A percentile compares a stretch with the other conserved stretches of the same genome.
Evolutionary conservation across 1,140 invertebrate genomes (phyloP).

Genomic region (Lepeophtheirus salmonis): DNA sequence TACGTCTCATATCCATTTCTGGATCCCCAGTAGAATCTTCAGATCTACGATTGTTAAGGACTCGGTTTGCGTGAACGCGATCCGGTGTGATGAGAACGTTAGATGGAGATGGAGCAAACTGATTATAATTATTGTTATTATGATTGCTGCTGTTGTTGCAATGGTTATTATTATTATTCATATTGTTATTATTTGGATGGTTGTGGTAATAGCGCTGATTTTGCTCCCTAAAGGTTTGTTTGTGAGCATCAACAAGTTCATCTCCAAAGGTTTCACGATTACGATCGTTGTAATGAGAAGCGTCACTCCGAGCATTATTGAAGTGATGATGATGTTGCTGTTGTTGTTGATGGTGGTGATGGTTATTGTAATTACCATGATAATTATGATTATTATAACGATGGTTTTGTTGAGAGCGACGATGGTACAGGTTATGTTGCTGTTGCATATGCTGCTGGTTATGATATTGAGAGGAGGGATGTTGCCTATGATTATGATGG

Average conservation of each 20-base stretch:
- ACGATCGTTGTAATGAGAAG: constrained; percentile 2
- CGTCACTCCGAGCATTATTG: not conserved
- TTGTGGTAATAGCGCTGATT: not conserved
- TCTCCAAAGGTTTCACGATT: constrained; percentile 10
- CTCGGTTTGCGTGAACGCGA: not conserved
- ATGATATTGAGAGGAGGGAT: not conserved
- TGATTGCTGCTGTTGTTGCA: not conserved
- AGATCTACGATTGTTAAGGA: not conserved
- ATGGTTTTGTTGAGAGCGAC: not conserved
- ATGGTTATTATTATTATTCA: not conserved
- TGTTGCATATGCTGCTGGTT: not conserved
- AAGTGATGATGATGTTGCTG: constrained; percentile 3
- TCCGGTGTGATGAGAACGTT: constrained; percentile 4
- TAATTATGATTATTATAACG: not conserved
- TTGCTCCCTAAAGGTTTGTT: not conserved
- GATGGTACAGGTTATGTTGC: not conserved
- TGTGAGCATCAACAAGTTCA: constrained; percentile 2
- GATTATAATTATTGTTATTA: not conserved
- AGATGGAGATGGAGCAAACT: not conserved
- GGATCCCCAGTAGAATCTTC: not conserved
- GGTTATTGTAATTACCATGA: not conserved
- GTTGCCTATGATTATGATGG: not conserved
- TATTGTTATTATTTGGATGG: not conserved
- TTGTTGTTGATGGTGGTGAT: not conserved
- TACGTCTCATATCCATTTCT: not conserved